phyloP scores from a whole-genome alignment of 2,113 vertebrate genomes.

The Apteryx owenii region DNA sequence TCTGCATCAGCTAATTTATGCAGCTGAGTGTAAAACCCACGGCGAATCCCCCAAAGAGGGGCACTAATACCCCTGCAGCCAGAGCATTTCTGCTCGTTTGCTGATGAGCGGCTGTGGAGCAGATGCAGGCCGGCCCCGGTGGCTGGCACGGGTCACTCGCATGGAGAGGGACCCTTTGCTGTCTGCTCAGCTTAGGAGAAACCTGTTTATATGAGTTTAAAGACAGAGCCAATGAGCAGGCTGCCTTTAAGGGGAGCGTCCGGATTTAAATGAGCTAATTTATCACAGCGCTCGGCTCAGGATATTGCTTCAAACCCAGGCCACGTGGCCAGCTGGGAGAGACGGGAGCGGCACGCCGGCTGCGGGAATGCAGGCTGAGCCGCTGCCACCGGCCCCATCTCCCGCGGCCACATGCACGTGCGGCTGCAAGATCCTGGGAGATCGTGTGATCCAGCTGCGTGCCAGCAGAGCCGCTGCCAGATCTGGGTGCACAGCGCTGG shows the following conservation, averaged over 20 bases:
- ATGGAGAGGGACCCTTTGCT: not conserved
- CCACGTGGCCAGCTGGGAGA: not conserved
- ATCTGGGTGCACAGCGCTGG: not conserved
- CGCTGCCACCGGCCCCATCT: accelerated
- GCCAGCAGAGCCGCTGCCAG: accelerated
- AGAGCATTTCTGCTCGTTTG: slow-evolving; percentile 1
- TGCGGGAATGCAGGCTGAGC: not conserved
- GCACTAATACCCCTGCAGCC: not conserved
- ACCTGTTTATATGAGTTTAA: not conserved
- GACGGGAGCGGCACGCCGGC: not conserved
- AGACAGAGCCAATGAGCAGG: not conserved
- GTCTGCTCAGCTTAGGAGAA: not conserved
- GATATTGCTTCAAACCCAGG: not conserved
- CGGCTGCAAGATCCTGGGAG: not conserved
- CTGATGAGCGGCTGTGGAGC: not conserved
- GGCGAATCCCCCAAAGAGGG: not conserved
- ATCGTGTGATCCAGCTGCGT: accelerated
- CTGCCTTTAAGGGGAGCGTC: not conserved
- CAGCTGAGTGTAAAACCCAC: not conserved
- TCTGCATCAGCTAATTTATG: slow-evolving; percentile 17
- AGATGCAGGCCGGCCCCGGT: not conserved
- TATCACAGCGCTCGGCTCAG: accelerated
- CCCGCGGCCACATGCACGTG: accelerated
- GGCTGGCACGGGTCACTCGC: not conserved
- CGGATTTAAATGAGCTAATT: not conserved